Evolutionary conservation across 2,888 invertebrate species (phyloP), one percentile per base, ranked within the genome.

Genomic region (Hermodice carunculata): DNA sequence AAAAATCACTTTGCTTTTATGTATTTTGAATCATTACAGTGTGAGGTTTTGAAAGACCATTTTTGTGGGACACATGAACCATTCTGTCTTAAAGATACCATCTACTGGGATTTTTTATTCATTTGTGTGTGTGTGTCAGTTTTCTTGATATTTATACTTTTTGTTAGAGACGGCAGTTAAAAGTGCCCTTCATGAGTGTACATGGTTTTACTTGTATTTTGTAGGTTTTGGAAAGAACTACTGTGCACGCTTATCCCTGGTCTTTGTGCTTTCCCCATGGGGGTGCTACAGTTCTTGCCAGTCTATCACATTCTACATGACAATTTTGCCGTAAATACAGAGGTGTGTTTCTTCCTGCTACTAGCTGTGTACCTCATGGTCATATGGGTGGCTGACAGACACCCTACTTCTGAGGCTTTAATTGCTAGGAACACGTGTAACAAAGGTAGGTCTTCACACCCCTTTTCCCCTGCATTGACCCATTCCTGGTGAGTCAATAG

Each of bases 231-330:
- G 1, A 86, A 86, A 66, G 91, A 91, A 84, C 72, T 90, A 22
- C 57, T 88, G 0, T 89, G 89, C 71, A 85, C 90, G 1, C 28
- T 91, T 8, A 73, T 92, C 34, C 88, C 93, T 0, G 89, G 90
- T 0, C 71, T 91, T 3, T 84, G 92, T 57, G 91, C 92, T 26
- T 91, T 92, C 89, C 91, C 92, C 2, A 90, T 91, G 0, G 93
- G 93, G 0, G 89, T 92, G 0, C 79, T 92, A 2, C 86, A 92
- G 78, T 93, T 94, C 81, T 84, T 92, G 17, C 90, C 91, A 0
- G 86, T 93, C 68, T 94, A 94, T 85, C 93, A 94, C 77, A 91
- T 92, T 0, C 87, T 93, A 0, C 93, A 93, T 81, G 93, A 94
- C 80, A 81, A 89, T 17, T 88, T 85, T 71, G 87, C 89, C 22